A percentile compares a stretch with the other conserved stretches of the same genome.
Evolutionary conservation across 2,113 vertebrate genomes (phyloP).

Genomic region (Gnathonemus echidnorhynchus): DNA sequence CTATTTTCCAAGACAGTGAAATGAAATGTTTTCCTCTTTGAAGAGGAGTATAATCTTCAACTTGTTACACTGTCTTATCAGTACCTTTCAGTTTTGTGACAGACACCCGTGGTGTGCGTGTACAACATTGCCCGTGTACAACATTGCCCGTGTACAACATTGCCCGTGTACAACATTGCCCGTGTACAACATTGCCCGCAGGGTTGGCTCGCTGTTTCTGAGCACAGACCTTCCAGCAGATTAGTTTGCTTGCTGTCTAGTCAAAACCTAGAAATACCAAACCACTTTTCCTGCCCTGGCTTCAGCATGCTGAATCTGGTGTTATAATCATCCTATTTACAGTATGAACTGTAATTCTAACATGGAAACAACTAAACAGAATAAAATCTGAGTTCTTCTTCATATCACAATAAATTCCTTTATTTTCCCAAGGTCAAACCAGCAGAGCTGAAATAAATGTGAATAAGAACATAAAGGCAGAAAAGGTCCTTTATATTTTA

Average conservation of each 20-base stretch:
- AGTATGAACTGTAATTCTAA: background rate
- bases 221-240: background rate
- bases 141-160: too few relatives aligned
- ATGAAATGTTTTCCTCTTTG: background rate
- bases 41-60: background rate
- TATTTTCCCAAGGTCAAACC: background rate
- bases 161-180: too few relatives aligned
- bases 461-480: background rate
- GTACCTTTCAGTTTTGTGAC: background rate
- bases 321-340: background rate
- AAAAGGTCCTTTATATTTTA: constrained; percentile 1
- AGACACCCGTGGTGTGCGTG: background rate
- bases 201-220: background rate
- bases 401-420: background rate
- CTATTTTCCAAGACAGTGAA: background rate
- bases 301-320: background rate
- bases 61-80: background rate
- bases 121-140: too few relatives aligned
- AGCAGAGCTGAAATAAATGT: background rate
- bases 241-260: background rate
- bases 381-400: background rate
- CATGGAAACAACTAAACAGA: background rate
- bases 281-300: background rate
- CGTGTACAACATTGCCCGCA: too few relatives aligned
- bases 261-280: background rate